Conservation (phyloP, 2,797 vertebrate genomes). For the Alectoris magna region DNA sequence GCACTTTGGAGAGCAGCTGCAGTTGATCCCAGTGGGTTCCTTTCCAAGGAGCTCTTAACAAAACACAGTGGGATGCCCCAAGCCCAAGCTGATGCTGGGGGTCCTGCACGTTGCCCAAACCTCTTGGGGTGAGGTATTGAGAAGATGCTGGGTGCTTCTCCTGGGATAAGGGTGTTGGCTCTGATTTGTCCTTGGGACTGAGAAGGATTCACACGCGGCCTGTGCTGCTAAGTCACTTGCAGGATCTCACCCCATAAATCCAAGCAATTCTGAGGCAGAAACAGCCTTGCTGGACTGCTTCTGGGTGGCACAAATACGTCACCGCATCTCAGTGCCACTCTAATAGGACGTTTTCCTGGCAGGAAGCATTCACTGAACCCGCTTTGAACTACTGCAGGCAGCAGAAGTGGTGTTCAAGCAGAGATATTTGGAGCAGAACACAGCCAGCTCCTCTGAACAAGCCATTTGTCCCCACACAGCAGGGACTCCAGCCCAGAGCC, state of each 20-base stretch:
- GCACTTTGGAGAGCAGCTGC: not conserved
- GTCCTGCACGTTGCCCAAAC: not conserved
- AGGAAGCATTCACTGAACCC: not conserved
- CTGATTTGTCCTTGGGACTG: not conserved
- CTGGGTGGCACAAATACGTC: slow-evolving; percentile 15
- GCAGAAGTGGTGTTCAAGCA: not conserved
- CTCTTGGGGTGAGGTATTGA: not conserved
- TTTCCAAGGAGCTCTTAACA: not conserved
- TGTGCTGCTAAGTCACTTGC: not conserved
- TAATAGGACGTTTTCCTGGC: slow-evolving; percentile 15
- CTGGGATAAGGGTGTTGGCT: not conserved
- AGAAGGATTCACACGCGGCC: not conserved
- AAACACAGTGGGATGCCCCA: not conserved
- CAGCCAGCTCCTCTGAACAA: not conserved
- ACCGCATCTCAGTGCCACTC: not conserved
- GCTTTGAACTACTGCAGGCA: slow-evolving; percentile 1
- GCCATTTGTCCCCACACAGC: not conserved
- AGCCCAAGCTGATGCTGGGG: accelerated
- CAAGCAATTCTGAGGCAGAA: slow-evolving; percentile 12
- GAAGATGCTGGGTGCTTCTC: not conserved
- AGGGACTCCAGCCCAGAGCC: not conserved
- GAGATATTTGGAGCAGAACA: not conserved
- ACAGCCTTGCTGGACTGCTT: slow-evolving; percentile 24
- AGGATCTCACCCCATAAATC: slow-evolving; percentile 34
- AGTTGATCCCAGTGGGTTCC: accelerated